Evolutionary conservation across 2,113 vertebrate species (phyloP).

Genomic region (Oncorhynchus kisutch): DNA sequence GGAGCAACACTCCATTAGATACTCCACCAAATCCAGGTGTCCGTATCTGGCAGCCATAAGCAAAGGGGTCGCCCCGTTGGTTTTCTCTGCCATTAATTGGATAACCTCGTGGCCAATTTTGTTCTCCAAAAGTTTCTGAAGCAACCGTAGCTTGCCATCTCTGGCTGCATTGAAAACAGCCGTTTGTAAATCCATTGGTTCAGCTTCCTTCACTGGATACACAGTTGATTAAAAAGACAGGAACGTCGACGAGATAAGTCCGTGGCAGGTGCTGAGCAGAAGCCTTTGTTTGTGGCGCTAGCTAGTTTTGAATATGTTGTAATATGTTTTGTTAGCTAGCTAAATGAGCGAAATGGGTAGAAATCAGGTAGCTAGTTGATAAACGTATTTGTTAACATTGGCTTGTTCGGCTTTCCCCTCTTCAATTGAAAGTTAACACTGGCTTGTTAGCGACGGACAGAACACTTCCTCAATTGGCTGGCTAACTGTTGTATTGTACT

Average conservation of each 20-base stretch:
- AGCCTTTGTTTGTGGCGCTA: neutral
- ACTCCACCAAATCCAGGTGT: conserved; percentile 95
- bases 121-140: conserved; percentile 92
- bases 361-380: no score
- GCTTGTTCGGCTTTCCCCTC: no score
- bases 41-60: conserved; percentile 95
- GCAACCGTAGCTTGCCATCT: conserved; percentile 93
- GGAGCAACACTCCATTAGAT: conserved; percentile 90
- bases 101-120: conserved; percentile 89
- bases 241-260: neutral
- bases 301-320: neutral
- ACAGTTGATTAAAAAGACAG: neutral
- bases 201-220: conserved; percentile 14
- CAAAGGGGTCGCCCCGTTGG: conserved; percentile 93
- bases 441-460: no score
- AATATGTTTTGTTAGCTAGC: no score
- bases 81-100: conserved; percentile 89
- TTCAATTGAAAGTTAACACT: no score
- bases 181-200: conserved; percentile 94
- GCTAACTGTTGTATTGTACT: no score
- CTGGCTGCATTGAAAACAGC: conserved; percentile 97
- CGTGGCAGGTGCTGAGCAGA: neutral
- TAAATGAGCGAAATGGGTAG: no score
- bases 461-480: no score
- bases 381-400: no score